A percentile compares a stretch with the other conserved stretches of the same genome.
phyloP scores from a whole-genome alignment of 37 sponge, comb jelly and placozoan genomes.

The Trichoplax adhaerens region DNA sequence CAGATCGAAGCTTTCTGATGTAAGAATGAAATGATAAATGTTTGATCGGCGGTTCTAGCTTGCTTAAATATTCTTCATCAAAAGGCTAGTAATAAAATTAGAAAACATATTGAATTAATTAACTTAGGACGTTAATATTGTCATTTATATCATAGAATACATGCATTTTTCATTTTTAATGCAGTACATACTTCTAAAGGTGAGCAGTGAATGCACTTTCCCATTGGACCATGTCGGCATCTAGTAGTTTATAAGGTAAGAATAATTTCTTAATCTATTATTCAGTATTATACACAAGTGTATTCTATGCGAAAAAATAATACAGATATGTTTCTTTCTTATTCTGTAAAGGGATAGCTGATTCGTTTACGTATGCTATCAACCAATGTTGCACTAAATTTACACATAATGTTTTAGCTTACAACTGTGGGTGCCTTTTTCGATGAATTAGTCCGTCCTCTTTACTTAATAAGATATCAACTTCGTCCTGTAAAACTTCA shows the following conservation, averaged over 20 bases:
- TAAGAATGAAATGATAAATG: slow-evolving; percentile 82
- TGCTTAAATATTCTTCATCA: slow-evolving; percentile 45
- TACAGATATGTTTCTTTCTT: background rate
- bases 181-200: slow-evolving; percentile 47
- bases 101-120: slow-evolving; percentile 2
- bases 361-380: background rate
- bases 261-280: background rate
- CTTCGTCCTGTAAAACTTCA: slow-evolving; percentile 32
- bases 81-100: slow-evolving; percentile 34
- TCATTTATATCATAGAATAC: background rate
- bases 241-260: slow-evolving; percentile 3
- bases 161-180: background rate
- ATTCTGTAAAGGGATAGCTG: background rate
- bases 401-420: slow-evolving; percentile 5
- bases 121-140: background rate
- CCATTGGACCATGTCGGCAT: slow-evolving; percentile 67
- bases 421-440: slow-evolving; percentile 64
- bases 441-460: slow-evolving; percentile 55
- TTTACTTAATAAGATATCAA: slow-evolving; percentile 43
- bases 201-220: slow-evolving; percentile 76
- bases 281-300: no score
- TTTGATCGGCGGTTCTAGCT: slow-evolving; percentile 68
- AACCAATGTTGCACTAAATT: background rate
- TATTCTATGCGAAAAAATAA: background rate
- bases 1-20: slow-evolving; percentile 65